A percentile compares a stretch with the other conserved stretches of the same genome.
Conservation (phyloP, 2,113 vertebrate genomes). For the Petrocephalus zakoni region DNA sequence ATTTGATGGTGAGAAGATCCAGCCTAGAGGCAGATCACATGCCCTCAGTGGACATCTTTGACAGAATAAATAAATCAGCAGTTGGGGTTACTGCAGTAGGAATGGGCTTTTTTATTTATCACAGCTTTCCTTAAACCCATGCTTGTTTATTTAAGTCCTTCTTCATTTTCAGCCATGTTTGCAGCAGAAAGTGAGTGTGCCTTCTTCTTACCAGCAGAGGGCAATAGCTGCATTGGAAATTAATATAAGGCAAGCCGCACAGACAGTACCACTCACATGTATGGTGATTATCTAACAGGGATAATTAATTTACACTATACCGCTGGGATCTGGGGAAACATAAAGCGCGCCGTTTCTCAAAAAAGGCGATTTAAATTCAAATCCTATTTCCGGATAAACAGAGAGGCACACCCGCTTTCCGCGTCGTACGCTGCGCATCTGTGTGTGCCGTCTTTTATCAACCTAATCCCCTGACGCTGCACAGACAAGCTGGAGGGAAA, state of each 20-base stretch:
- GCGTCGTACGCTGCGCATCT: neutral
- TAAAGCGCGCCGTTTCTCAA: slow-evolving; percentile 12
- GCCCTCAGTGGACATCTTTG: neutral
- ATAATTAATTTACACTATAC: slow-evolving; percentile 24
- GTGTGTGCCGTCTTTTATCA: slow-evolving; percentile 21
- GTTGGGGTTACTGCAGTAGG: neutral
- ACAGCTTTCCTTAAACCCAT: neutral
- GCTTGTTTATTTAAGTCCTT: neutral
- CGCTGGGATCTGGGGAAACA: neutral
- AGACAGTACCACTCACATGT: neutral
- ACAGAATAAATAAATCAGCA: neutral
- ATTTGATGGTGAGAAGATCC: neutral
- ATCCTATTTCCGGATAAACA: slow-evolving; percentile 2
- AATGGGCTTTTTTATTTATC: neutral
- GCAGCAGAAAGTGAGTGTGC: neutral
- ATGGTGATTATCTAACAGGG: slow-evolving; percentile 17
- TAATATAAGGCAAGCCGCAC: neutral
- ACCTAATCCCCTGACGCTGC: slow-evolving; percentile 24
- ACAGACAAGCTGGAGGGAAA: slow-evolving; percentile 19
- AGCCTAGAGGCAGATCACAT: neutral
- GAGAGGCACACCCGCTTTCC: neutral
- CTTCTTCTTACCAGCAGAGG: slow-evolving; percentile 49
- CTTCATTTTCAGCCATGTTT: neutral
- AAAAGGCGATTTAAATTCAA: slow-evolving; percentile 16
- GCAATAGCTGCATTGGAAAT: slow-evolving; percentile 51